Base-by-base conservation (phyloP, 2,888 invertebrate genomes). In the Vannuccia rotundouncinata region DNA sequence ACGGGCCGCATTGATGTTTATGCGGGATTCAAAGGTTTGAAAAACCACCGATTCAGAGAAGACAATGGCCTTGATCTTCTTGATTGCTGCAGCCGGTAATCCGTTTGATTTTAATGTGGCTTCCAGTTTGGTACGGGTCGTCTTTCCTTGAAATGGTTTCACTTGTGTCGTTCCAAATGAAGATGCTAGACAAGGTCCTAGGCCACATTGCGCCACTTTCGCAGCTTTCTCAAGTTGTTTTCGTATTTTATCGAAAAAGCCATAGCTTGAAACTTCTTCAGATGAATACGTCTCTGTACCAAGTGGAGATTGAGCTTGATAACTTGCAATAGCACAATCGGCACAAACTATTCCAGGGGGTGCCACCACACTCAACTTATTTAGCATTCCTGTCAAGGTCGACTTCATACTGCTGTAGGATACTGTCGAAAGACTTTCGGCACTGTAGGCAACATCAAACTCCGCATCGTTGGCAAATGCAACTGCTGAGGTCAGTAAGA, bases 111-210 rank as follows among this genome's bases (percentile, higher is more conserved):
- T 66, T 2, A 66, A 27, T 5, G 66, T 66, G 5, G 66, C 10
- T n/a, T 66, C 66, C 66, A 66, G 66, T 22, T 66, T 5, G 66
- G 66, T 22, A 22, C 66, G 66, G 25, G 5, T 66, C 25, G 66
- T 66, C 66, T 66, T 66, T 2, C 66, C 66, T 22, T 66, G 66
- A 22, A 66, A 66, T 5, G 66, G 66, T 66, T 66, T 66, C 66
- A 66, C 66, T 27, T 66, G 66, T 66, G 66, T 66, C 25, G 66
- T 2, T 27, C 13, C 2, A 27, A 66, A 66, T 2, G 66, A n/a
- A 5, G 66, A 66, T 2, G 25, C 66, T 27, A 66, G 66, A 22
- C 66, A 66, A 2, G 66, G 66, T n/a, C 66, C 66, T 27, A 22
- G 66, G 13, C 17, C 66, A 27, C 66, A 66, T 2, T 22, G 2